Evolutionary conservation across 2,888 invertebrate species (phyloP), one percentile per base, ranked within the genome.

Genomic region (Lissonota sp.): DNA sequence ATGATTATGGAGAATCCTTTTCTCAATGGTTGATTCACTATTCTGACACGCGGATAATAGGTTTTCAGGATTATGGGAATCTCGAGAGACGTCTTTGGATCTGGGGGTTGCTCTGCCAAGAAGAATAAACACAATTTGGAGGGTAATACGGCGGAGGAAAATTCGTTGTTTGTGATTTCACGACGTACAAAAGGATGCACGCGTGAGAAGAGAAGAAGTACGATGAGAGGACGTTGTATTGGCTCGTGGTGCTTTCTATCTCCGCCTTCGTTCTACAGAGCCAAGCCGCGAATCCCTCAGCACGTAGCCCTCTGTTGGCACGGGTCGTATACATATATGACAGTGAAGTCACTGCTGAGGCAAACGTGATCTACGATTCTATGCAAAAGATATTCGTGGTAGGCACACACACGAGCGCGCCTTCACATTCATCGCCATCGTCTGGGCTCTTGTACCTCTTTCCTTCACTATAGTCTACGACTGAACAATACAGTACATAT

Each of bases 361-460:
- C 66, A 39, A 44, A 63, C 66, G 78, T 58, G 79, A 78, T 79
- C 63, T 66, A 71, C 74, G 63, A 67, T 75, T 80, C 77, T 51
- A 69, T 69, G 64, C 75, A 37, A 72, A 39, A 71, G 64, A 70
- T 66, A 60, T 79, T 82, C 72, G 55, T 72, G 58, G 73, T 55
- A 66, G 73, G 8, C 26, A 40, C 58, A 55, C 40, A 42, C 39
- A 57, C 51, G 53, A 49, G 62, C 26, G 40, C 55, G 49, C 7
- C 49, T 62, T 26, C 37, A 64, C 37, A 55, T 10, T 60, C 10
- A 58, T 55, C 66, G 53, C 51, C 44, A 46, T 39, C 12, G 58
- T 44, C 57, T 60, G 26, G 67, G 74, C 71, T 40, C 71, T 40
- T 62, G 79, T 64, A 63, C 58, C 77, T 76, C 77, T 80, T 69